A percentile compares a stretch with the other conserved stretches of the same genome.
Conservation (phyloP, 2,113 vertebrate species). For the Pao palembangensis region DNA sequence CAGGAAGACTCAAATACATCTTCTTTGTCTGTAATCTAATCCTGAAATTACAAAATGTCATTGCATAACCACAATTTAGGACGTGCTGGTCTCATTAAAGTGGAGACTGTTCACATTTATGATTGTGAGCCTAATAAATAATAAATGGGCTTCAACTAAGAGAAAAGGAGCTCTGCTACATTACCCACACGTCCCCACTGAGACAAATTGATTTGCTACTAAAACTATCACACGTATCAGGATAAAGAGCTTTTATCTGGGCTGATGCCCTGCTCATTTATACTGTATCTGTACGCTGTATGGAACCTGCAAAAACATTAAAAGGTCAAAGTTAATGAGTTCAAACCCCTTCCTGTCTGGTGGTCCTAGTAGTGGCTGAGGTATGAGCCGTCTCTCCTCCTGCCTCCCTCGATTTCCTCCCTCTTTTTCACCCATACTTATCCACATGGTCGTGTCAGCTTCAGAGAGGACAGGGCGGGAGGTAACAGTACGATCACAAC, state of each 20-base stretch:
- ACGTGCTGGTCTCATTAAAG: conserved; percentile 38
- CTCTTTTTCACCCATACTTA: not conserved
- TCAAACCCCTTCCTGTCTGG: not conserved
- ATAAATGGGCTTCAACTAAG: conserved; percentile 26
- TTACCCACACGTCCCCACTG: conserved; percentile 23
- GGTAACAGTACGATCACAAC: conserved; percentile 23
- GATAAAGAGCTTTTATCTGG: too few species aligned
- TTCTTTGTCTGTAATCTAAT: conserved; percentile 16
- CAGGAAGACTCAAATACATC: conserved; percentile 15
- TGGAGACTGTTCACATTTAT: conserved; percentile 29
- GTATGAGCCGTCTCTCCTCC: conserved; percentile 30
- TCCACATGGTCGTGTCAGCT: not conserved
- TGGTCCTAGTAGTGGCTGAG: conserved; percentile 20
- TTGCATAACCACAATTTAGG: conserved; percentile 66
- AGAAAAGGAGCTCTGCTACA: conserved; percentile 54
- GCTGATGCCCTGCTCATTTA: conserved; percentile 4
- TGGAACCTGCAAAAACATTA: not conserved
- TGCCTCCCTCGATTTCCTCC: not conserved
- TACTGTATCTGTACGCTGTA: not conserved
- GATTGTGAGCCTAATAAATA: conserved; percentile 7
- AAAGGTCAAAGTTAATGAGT: conserved; percentile 6
- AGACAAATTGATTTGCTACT: conserved; percentile 44
- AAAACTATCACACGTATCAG: not conserved
- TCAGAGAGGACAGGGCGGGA: not conserved
- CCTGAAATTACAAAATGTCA: conserved; percentile 18